phyloP scores from a whole-genome alignment of 2,888 invertebrate species.

The Pristionchus exspectatus region DNA sequence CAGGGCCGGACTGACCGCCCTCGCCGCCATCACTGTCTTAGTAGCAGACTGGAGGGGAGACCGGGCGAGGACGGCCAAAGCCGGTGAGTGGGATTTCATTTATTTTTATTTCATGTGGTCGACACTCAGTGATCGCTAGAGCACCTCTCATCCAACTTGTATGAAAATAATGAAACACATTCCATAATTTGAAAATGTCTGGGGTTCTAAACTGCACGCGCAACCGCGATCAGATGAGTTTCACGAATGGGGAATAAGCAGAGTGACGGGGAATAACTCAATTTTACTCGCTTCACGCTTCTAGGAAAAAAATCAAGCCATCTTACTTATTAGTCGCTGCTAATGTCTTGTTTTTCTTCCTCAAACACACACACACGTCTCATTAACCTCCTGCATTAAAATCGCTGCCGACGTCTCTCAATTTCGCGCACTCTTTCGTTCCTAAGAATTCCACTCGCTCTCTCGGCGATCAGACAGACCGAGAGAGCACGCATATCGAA shows the following conservation, averaged over 20 bases:
- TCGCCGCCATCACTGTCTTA: slow-evolving; percentile 20
- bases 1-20: slow-evolving; percentile 11
- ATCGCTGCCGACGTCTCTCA: background rate
- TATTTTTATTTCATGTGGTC: too few relatives aligned
- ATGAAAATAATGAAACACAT: background rate
- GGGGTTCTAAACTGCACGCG: background rate
- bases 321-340: background rate
- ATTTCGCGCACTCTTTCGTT: background rate
- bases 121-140: background rate
- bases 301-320: background rate
- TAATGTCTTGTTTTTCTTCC: background rate
- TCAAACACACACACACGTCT: slow-evolving; percentile 31
- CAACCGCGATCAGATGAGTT: background rate
- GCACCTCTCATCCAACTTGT: background rate
- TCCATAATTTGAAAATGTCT: background rate
- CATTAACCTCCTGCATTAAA: slow-evolving; percentile 1
- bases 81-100: background rate
- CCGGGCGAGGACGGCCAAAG: background rate
- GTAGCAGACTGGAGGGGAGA: slow-evolving; percentile 20
- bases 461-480: background rate
- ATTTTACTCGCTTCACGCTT: background rate
- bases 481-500: background rate
- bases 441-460: background rate
- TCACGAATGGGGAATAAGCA: background rate
- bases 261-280: background rate